Evolutionary conservation across 2,888 invertebrate species (phyloP), one percentile per base, ranked within the genome.

Genomic region (Nomada flava): DNA sequence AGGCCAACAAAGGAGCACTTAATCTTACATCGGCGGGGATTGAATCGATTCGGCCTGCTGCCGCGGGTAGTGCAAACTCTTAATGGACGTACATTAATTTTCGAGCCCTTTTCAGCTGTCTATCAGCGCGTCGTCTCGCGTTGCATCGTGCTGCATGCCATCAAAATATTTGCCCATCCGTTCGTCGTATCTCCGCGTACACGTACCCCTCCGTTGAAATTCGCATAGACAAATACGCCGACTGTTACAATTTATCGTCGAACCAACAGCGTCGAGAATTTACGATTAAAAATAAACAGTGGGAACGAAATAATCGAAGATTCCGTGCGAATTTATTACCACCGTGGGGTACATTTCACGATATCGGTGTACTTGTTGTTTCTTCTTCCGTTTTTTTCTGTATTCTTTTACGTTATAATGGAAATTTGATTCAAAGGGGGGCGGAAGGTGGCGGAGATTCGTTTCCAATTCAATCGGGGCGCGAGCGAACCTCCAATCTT

Each of bases 11-110:
- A 86, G 71, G 76, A 75, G 75, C 81, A 81, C 85, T 83, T 86
- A 82, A 83, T 86, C 80, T 82, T 77, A 84, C 59, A 60, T 80
- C 69, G 57, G 59, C 62, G 73, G 13, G 23, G 73, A 26, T 71
- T 64, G 69, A 82, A 86, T 80, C 84, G 81, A 82, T 86, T 86
- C 72, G 50, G 62, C 15, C 50, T 50, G 53, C n/a, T 53, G 62
- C 59, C 55, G 69, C 57, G 76, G 55, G 57, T 23, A 73, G 76
- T 59, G 79, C 69, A 63, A 42, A 72, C 72, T 78, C 75, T 82
- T 82, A 81, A 85, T 85, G 77, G 76, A 74, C 67, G 79, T 71
- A 70, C 81, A 84, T 86, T 81, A 84, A 85, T 86, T 86, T 83
- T 57, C 79, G 23, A 18, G 26, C 62, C 77, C 75, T 79, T 84